Conservation (phyloP, 1,140 invertebrate species). For the Aphelenchoides fujianensis region DNA sequence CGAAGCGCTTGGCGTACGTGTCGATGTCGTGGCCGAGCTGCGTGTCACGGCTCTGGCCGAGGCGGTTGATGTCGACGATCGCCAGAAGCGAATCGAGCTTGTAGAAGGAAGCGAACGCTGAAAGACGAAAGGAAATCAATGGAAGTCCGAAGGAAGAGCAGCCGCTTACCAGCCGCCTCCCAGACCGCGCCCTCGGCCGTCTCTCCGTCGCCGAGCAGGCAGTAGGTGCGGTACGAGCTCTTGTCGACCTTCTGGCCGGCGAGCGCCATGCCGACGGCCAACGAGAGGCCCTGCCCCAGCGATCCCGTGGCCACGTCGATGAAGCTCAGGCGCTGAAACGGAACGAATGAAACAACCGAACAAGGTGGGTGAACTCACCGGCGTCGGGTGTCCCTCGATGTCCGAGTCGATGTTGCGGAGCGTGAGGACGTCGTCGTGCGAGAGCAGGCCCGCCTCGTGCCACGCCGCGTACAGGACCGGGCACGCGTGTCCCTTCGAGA, state of each 20-base stretch:
- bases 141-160: too few species aligned
- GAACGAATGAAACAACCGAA: neutral
- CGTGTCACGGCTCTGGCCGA: slow-evolving; percentile 93
- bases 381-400: slow-evolving; percentile 85
- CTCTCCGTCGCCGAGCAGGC: slow-evolving; percentile 94
- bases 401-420: slow-evolving; percentile 88
- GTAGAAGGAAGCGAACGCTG: slow-evolving; percentile 84
- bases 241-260: slow-evolving; percentile 95
- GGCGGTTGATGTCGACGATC: slow-evolving; percentile 92
- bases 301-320: slow-evolving; percentile 95
- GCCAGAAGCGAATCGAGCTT: slow-evolving; percentile 93
- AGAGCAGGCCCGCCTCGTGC: slow-evolving; percentile 92
- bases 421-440: slow-evolving; percentile 77
- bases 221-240: slow-evolving; percentile 76
- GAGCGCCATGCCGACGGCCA: slow-evolving; percentile 96
- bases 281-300: slow-evolving; percentile 89
- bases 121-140: slow-evolving; percentile 3
- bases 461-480: slow-evolving; percentile 97
- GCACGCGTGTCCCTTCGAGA: slow-evolving; percentile 82
- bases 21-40: slow-evolving; percentile 87
- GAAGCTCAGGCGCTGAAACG: slow-evolving; percentile 77
- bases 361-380: slow-evolving; percentile 65
- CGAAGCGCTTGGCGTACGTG: slow-evolving; percentile 70
- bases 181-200: slow-evolving; percentile 95
- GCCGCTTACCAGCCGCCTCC: slow-evolving; percentile 79